phyloP scores from a whole-genome alignment of 2,113 vertebrate species.

The Paratilapia polleni region DNA sequence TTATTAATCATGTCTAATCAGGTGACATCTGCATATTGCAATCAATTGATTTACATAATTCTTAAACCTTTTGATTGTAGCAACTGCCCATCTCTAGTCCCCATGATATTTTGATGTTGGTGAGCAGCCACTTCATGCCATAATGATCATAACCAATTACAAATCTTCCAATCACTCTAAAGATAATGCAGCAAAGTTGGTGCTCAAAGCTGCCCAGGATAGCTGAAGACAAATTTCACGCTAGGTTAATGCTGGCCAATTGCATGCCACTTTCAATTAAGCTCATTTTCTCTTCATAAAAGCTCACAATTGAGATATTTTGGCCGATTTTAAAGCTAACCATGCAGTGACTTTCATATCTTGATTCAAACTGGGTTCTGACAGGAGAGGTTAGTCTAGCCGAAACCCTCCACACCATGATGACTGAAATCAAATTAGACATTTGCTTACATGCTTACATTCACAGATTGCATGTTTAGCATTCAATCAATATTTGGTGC shows the following conservation, averaged over 20 bases:
- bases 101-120: conserved; percentile 29
- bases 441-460: conserved; percentile 68
- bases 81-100: neutral
- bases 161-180: conserved; percentile 54
- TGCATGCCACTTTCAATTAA: conserved; percentile 80
- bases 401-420: neutral
- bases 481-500: conserved; percentile 78
- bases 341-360: conserved; percentile 63
- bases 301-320: conserved; percentile 73
- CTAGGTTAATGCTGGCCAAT: conserved; percentile 77
- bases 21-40: neutral
- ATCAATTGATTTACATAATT: neutral
- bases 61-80: conserved; percentile 8
- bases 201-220: conserved; percentile 41
- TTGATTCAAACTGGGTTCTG: conserved; percentile 65
- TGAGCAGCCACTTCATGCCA: conserved; percentile 44
- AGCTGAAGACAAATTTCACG: conserved; percentile 76
- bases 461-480: conserved; percentile 72
- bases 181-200: conserved; percentile 58
- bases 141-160: conserved; percentile 68
- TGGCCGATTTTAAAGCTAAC: conserved; percentile 59
- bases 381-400: conserved; percentile 46
- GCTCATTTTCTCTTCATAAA: conserved; percentile 67
- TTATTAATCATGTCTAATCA: conserved; percentile 18
- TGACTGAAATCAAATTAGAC: conserved; percentile 74